Percentiles rank a stretch among this genome's conserved stretches.
Evolutionary conservation across 2,888 invertebrate genomes (phyloP).

Genomic region (Spodoptera littoralis): DNA sequence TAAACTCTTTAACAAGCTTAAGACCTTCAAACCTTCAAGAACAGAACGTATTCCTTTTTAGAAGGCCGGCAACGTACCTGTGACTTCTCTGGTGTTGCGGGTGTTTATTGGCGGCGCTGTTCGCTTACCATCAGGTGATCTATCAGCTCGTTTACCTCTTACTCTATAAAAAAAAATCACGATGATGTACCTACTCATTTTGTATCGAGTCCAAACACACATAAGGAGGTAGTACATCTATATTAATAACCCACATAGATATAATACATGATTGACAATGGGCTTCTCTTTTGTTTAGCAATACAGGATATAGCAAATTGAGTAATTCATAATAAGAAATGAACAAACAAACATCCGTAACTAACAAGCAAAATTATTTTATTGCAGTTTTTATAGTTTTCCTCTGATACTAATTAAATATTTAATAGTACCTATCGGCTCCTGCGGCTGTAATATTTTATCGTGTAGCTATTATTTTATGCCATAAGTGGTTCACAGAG

Average conservation of each 20-base stretch:
- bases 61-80: no score
- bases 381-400: constrained; percentile 17
- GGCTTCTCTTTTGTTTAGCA: neutral
- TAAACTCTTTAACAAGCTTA: no score
- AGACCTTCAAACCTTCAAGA: no score
- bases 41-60: no score
- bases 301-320: constrained; percentile 1
- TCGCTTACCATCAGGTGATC: no score
- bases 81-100: no score
- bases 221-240: no score
- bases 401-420: constrained; percentile 11
- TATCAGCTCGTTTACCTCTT: no score
- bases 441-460: constrained; percentile 5
- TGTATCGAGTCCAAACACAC: no score
- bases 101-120: no score
- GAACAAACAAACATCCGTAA: constrained; percentile 12
- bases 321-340: constrained; percentile 7
- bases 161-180: no score
- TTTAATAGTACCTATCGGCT: neutral
- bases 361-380: constrained; percentile 20
- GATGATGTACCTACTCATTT: no score
- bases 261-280: neutral
- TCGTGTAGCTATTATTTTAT: constrained; percentile 20
- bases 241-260: neutral
- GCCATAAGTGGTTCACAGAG: constrained; percentile 1